These are phyloP conservation scores for Nemotelus pantherinus DNA, from an alignment of 2,888 invertebrate genomes.

Conservation along the genomic window DNA sequence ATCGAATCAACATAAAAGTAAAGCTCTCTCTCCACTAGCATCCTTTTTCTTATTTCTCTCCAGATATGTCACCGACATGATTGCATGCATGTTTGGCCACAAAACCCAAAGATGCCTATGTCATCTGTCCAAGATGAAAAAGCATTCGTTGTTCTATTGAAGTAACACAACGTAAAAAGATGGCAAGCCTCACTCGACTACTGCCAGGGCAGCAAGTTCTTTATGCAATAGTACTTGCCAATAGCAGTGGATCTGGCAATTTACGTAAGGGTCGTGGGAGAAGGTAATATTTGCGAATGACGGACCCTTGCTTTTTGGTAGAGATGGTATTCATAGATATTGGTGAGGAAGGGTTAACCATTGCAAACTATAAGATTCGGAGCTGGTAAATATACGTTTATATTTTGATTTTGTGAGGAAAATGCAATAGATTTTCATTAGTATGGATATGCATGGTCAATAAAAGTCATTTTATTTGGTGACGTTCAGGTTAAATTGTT, in stretches of 20 bases:
- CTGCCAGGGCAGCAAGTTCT: conserved; percentile 1
- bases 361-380: too few species aligned
- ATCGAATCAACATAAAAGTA: too few species aligned
- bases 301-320: too few species aligned
- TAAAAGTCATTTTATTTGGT: too few species aligned
- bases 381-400: too few species aligned
- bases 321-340: too few species aligned
- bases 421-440: too few species aligned
- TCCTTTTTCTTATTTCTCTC: conserved; percentile 4
- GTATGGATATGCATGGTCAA: too few species aligned
- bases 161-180: not conserved
- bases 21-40: not conserved
- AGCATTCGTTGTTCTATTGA: not conserved
- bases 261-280: not conserved
- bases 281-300: too few species aligned
- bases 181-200: not conserved
- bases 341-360: too few species aligned
- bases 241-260: not conserved
- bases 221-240: conserved; percentile 25
- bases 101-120: conserved; percentile 5
- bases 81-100: conserved; percentile 4
- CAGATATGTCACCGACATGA: conserved; percentile 13
- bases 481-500: too few species aligned
- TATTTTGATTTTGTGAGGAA: too few species aligned
- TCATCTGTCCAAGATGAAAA: not conserved